Percentiles rank a stretch among this genome's conserved stretches.
phyloP scores from a whole-genome alignment of 2,113 vertebrate species.

The Mugil cephalus region DNA sequence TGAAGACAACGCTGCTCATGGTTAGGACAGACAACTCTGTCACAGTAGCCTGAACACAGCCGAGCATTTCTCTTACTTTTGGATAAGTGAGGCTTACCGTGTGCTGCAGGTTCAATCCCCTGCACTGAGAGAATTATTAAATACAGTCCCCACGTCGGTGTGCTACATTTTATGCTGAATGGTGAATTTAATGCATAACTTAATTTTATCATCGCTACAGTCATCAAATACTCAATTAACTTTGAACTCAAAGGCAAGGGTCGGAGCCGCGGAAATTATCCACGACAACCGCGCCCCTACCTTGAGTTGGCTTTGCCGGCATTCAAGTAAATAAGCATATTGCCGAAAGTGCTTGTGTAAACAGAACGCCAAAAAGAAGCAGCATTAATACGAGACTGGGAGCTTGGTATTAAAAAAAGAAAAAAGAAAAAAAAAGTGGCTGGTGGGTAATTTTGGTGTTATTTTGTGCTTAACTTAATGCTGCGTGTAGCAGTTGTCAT shows the following conservation, averaged over 20 bases:
- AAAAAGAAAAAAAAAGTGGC: background rate
- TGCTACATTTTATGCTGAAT: constrained; percentile 23
- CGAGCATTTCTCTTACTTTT: background rate
- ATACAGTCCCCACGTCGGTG: background rate
- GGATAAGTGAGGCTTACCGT: background rate
- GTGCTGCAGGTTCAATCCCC: constrained; percentile 18
- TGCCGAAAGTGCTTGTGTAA: background rate
- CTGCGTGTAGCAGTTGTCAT: background rate
- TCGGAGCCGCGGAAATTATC: constrained; percentile 23
- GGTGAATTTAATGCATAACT: background rate
- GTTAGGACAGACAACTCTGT: background rate
- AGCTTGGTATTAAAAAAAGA: background rate
- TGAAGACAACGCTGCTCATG: background rate
- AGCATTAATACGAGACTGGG: background rate
- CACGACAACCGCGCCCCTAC: background rate
- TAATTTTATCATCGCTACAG: constrained; percentile 31
- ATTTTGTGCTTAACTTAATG: background rate
- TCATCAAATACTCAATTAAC: constrained; percentile 40
- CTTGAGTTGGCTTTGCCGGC: background rate
- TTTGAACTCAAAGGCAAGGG: constrained; percentile 32
- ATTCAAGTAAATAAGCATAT: constrained; percentile 22
- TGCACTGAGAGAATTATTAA: constrained; percentile 20
- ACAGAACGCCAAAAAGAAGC: constrained; percentile 5
- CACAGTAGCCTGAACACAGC: background rate
- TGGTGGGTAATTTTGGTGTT: background rate